Percentiles rank a stretch among this genome's conserved stretches.
Evolutionary conservation across 2,113 vertebrate genomes (phyloP).

Genomic region (Eulacestoma nigropectus): DNA sequence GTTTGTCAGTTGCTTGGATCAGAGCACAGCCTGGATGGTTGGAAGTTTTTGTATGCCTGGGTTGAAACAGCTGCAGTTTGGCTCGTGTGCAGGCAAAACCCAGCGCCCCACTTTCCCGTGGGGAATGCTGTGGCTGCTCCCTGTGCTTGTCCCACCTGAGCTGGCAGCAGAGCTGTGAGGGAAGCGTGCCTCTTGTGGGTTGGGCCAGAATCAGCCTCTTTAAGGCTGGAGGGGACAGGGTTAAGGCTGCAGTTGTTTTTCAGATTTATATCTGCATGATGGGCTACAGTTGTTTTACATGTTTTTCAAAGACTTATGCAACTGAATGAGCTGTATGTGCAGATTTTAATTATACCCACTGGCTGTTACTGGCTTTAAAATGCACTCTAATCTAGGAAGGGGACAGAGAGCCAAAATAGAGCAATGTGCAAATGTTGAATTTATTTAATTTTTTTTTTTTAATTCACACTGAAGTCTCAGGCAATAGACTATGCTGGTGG

Average conservation of each 20-base stretch:
- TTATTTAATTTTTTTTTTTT: background rate
- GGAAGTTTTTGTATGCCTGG: background rate
- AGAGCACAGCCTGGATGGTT: background rate
- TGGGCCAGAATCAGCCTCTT: background rate
- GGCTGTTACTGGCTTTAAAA: background rate
- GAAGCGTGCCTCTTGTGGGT: accelerated
- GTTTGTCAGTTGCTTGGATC: background rate
- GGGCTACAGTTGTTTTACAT: background rate
- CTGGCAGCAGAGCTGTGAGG: background rate
- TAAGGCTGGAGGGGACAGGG: background rate
- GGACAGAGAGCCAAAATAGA: background rate
- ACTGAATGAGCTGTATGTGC: background rate
- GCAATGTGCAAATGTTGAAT: background rate
- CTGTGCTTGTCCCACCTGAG: background rate
- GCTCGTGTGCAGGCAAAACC: background rate
- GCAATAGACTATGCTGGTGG: background rate
- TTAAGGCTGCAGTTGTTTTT: background rate
- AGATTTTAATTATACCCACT: background rate
- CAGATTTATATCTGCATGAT: constrained; percentile 14
- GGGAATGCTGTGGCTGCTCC: background rate
- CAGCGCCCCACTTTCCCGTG: accelerated
- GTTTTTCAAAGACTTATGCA: constrained; percentile 21
- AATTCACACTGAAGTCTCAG: background rate
- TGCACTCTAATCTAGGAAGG: background rate
- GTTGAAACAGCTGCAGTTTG: background rate